These are phyloP conservation scores for Baryphthengus martii DNA, from an alignment of 2,113 vertebrate species.

Conservation along the genomic window DNA sequence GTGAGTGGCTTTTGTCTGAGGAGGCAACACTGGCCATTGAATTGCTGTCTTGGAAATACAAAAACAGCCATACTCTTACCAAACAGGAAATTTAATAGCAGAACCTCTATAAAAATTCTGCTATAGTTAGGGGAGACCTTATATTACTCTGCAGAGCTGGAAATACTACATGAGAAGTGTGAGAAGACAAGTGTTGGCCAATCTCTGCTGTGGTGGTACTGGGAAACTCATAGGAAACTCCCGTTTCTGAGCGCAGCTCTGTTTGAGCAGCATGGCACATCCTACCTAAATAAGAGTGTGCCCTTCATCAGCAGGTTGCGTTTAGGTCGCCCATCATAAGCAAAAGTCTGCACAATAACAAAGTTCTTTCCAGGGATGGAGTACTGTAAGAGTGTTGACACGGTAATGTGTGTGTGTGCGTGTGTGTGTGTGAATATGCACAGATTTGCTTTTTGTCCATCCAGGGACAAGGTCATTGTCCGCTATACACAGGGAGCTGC, in stretches of 20 bases:
- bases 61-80: not conserved
- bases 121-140: not conserved
- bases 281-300: not conserved
- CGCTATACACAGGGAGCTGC: not conserved
- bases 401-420: not conserved
- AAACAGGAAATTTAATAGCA: not conserved
- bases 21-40: not conserved
- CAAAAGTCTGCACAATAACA: not conserved
- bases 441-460: not conserved
- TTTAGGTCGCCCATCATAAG: not conserved
- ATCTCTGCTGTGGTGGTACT: rapidly evolving
- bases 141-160: not conserved
- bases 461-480: not conserved
- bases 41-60: not conserved
- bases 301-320: not conserved
- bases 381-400: not conserved
- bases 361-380: not conserved
- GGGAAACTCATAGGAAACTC: not conserved
- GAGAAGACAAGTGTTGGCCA: not conserved
- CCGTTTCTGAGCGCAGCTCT: not conserved
- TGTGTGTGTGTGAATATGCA: not conserved
- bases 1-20: not conserved
- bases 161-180: rapidly evolving
- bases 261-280: rapidly evolving
- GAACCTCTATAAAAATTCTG: not conserved